Evolutionary conservation across 2,888 invertebrate species (phyloP).

Genomic region (Patella depressa): DNA sequence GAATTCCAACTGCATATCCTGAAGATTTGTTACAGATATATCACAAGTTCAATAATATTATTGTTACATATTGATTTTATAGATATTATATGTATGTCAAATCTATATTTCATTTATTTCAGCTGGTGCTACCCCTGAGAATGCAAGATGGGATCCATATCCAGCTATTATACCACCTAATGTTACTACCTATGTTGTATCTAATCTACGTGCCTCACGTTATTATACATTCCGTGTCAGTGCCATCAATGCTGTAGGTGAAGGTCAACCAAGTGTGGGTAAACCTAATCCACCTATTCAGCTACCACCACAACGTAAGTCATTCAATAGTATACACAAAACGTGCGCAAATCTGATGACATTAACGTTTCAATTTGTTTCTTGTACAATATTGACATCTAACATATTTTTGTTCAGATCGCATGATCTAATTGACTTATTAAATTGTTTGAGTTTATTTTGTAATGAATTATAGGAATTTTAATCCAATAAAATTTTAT

Average conservation of each 20-base stretch:
- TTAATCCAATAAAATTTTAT: too few species aligned
- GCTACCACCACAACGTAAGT: conserved; percentile 93
- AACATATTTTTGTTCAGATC: not conserved
- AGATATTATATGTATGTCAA: too few species aligned
- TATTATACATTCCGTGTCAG: conserved; percentile 97
- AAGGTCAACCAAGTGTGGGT: conserved; percentile 90
- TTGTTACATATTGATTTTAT: too few species aligned
- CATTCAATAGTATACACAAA: too few species aligned
- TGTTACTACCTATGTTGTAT: conserved; percentile 88
- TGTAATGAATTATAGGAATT: too few species aligned
- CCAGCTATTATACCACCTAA: conserved; percentile 89
- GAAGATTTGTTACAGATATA: too few species aligned
- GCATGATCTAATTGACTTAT: too few species aligned
- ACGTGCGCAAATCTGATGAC: too few species aligned
- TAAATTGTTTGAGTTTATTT: too few species aligned
- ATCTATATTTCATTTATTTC: not conserved
- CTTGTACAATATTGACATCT: not conserved
- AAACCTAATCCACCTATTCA: conserved; percentile 86
- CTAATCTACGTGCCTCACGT: conserved; percentile 89
- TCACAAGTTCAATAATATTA: too few species aligned
- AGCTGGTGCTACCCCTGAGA: conserved; percentile 30
- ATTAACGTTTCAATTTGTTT: not conserved
- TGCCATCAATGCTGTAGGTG: conserved; percentile 95
- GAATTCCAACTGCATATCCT: too few species aligned
- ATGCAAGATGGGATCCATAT: conserved; percentile 74